Evolutionary conservation across 2,888 invertebrate genomes (phyloP).

Genomic region (Athalia rosae): DNA sequence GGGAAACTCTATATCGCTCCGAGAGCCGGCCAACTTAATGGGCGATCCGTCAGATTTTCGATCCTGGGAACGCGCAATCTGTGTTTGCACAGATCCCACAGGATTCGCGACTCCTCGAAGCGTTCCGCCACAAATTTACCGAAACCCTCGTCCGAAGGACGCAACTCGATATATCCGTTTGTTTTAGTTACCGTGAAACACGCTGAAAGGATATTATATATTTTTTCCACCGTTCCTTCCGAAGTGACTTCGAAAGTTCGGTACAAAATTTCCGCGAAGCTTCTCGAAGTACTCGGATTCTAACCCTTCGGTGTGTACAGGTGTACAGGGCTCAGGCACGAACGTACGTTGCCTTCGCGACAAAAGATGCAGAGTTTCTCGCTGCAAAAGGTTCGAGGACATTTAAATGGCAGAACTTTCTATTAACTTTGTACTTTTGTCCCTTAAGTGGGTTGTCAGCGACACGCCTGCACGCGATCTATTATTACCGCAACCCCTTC

Average conservation of each 20-base stretch:
- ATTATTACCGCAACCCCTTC: slow-evolving; percentile 61
- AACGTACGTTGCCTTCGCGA: neutral
- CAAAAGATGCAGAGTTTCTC: slow-evolving; percentile 23
- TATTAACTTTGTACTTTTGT: slow-evolving; percentile 48
- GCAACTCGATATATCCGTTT: slow-evolving; percentile 21
- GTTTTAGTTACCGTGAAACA: neutral
- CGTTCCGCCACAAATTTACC: neutral
- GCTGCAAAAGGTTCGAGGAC: slow-evolving; percentile 19
- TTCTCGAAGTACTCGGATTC: no score
- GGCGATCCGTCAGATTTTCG: slow-evolving; percentile 71
- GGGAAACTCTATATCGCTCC: slow-evolving; percentile 68
- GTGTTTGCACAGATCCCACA: slow-evolving; percentile 47
- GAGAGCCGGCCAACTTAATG: slow-evolving; percentile 70
- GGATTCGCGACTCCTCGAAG: slow-evolving; percentile 43
- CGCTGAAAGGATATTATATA: neutral
- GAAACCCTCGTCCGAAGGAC: slow-evolving; percentile 32
- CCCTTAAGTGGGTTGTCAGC: slow-evolving; percentile 64
- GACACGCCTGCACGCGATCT: slow-evolving; percentile 54
- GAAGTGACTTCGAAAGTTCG: no score
- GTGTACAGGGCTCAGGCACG: neutral
- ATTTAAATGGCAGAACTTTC: slow-evolving; percentile 44
- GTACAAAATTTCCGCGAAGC: no score
- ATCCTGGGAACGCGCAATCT: slow-evolving; percentile 60
- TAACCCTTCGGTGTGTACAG: no score
- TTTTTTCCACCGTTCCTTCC: no score